Conservation (phyloP, 1,140 invertebrate species). For the Wiebesia pumilae region DNA sequence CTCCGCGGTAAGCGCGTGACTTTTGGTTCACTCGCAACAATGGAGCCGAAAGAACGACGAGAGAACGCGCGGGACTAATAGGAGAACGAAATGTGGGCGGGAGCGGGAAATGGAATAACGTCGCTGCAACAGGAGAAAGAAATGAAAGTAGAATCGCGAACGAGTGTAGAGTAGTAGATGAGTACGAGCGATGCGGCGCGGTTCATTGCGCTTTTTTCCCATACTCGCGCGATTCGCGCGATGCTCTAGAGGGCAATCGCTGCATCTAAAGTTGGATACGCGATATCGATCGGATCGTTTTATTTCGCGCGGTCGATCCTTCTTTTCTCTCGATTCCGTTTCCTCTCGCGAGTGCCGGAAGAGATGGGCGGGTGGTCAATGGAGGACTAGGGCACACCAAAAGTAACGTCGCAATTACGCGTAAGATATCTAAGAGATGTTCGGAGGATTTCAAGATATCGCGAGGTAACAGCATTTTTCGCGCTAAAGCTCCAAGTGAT, state of each 20-base stretch:
- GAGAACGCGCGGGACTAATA: slow-evolving; percentile 23
- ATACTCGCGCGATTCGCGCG: neutral
- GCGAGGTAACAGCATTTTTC: neutral
- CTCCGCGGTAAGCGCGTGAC: neutral
- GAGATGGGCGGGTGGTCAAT: too few species aligned
- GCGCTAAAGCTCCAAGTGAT: neutral
- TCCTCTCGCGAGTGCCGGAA: neutral
- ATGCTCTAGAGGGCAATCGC: neutral
- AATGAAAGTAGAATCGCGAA: slow-evolving; percentile 29
- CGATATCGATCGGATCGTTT: slow-evolving; percentile 41
- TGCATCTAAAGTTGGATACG: slow-evolving; percentile 5
- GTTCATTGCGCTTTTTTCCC: slow-evolving; percentile 38
- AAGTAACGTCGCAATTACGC: neutral
- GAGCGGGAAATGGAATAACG: neutral
- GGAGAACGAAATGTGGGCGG: neutral
- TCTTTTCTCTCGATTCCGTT: neutral
- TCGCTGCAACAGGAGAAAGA: neutral
- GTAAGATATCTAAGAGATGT: neutral
- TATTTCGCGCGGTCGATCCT: slow-evolving; percentile 7
- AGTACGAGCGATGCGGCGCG: neutral
- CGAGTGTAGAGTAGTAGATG: slow-evolving; percentile 18
- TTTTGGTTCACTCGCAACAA: neutral
- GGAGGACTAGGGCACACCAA: neutral
- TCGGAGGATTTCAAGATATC: neutral
- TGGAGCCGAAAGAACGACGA: slow-evolving; percentile 12